Evolutionary conservation across 2,797 vertebrate species (phyloP), one percentile per base, ranked within the genome.

Genomic region (Siniperca undulata): DNA sequence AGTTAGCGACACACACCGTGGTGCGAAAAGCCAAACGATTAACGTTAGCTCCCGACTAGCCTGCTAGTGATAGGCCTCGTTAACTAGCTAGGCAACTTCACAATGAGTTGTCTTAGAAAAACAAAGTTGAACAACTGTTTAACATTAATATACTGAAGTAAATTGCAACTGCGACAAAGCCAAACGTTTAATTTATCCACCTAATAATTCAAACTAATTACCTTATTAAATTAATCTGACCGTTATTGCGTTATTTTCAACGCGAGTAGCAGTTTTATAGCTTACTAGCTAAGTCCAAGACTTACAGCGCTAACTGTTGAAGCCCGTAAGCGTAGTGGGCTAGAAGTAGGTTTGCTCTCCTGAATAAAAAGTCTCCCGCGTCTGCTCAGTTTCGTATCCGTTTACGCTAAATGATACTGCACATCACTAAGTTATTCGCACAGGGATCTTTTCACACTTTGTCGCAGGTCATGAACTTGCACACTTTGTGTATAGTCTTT

Each of bases 1-100:
- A 2, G 12, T 27, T 7, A 7, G 3, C 4, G 19, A 48, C 36
- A 42, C 19, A 1, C 40, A 13, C 9, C 9, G 7, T 11, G n/a
- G 5, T n/a, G 22, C 3, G 0, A 6, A 7, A 61, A 55, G 5
- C 16, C 8, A 3, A 12, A 9, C 7, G 2, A 0, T 52, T 3
- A 6, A 48, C 5, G 48, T 68, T 81, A 86, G 76, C 82, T 42
- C 1, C 0, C 1, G 10, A 13, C 19, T 87, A 88, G 85, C 86
- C 22, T 56, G 75, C 64, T 56, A 50, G 14, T 8, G 27, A 38
- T 36, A 88, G 94, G 94, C 94, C 94, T 81, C 3, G 19, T 17
- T 46, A 48, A 59, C 53, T 34, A 78, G 86, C 82, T 42, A 19
- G 59, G 36, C 34, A 88, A 91, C 80, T 90, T 84, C 42, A 74